Evolutionary conservation across 2,888 invertebrate species (phyloP).

Genomic region (Aradus depressus): DNA sequence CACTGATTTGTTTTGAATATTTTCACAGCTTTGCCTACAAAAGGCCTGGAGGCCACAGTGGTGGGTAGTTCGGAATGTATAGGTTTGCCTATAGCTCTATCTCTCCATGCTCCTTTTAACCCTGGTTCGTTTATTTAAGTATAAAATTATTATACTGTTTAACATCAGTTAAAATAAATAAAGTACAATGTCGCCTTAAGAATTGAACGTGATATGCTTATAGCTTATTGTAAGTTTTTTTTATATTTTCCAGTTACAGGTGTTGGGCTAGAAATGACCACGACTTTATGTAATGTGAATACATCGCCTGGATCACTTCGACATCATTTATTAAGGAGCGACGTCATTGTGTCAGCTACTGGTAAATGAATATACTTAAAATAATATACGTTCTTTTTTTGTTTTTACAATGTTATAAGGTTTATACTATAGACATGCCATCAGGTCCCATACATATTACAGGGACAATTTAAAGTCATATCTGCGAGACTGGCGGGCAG

Average conservation of each 20-base stretch:
- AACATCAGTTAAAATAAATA: not conserved
- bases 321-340: slow-evolving; percentile 57
- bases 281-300: slow-evolving; percentile 78
- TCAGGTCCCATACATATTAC: too few species aligned
- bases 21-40: slow-evolving; percentile 56
- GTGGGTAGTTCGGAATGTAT: slow-evolving; percentile 87
- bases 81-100: slow-evolving; percentile 77
- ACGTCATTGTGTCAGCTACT: slow-evolving; percentile 65
- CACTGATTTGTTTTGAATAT: too few species aligned
- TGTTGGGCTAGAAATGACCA: slow-evolving; percentile 71
- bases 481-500: too few species aligned
- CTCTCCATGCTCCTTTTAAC: slow-evolving; percentile 57
- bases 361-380: slow-evolving; percentile 38
- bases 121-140: not conserved
- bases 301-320: slow-evolving; percentile 68
- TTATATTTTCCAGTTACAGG: slow-evolving; percentile 35
- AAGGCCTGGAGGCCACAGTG: slow-evolving; percentile 78
- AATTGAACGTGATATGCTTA: too few species aligned
- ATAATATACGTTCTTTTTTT: not conserved
- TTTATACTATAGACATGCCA: not conserved
- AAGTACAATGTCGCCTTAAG: too few species aligned
- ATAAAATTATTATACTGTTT: not conserved
- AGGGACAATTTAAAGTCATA: too few species aligned
- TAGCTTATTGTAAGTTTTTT: not conserved
- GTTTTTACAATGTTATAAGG: not conserved